phyloP scores from a whole-genome alignment of 2,797 vertebrate species.

The Rachycentron canadum region DNA sequence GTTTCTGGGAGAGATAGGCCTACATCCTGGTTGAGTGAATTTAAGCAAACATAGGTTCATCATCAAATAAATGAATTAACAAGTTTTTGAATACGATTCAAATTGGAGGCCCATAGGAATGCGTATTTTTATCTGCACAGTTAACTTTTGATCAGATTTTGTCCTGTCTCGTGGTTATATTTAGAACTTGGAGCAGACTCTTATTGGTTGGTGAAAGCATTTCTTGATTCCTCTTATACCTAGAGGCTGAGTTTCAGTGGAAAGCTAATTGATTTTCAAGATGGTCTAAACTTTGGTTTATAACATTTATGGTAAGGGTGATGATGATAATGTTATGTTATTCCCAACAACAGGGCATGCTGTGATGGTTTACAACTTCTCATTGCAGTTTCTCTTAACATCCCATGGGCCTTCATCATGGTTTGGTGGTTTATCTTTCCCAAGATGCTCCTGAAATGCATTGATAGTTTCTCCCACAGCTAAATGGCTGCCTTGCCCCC shows the following conservation, averaged over 20 bases:
- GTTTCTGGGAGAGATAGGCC: conserved; percentile 59
- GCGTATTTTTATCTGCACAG: conserved; percentile 49
- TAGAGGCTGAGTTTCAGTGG: conserved; percentile 16
- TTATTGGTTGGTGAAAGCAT: conserved; percentile 36
- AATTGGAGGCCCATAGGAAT: conserved; percentile 14
- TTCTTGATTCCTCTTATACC: conserved; percentile 33
- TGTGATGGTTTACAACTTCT: conserved; percentile 59
- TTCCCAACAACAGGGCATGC: conserved; percentile 40
- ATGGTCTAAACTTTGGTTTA: conserved; percentile 30
- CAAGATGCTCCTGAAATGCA: conserved; percentile 52
- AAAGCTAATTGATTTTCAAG: conserved; percentile 41
- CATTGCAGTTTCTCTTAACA: conserved; percentile 62
- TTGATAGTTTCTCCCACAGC: conserved; percentile 60
- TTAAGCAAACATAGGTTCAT: conserved; percentile 33
- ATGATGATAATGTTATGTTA: conserved; percentile 42
- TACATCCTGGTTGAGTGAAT: conserved; percentile 43
- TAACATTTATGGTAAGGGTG: conserved; percentile 25
- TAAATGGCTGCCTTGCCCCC: conserved; percentile 43
- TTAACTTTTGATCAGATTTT: conserved; percentile 56
- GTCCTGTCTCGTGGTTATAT: conserved; percentile 38
- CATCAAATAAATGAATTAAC: conserved; percentile 45
- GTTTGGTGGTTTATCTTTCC: conserved; percentile 72
- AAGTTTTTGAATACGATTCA: conserved; percentile 33
- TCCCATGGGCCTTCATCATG: conserved; percentile 58
- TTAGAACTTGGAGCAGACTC: conserved; percentile 49